Conservation (phyloP, 2,797 vertebrate genomes). For the Lates japonicus region DNA sequence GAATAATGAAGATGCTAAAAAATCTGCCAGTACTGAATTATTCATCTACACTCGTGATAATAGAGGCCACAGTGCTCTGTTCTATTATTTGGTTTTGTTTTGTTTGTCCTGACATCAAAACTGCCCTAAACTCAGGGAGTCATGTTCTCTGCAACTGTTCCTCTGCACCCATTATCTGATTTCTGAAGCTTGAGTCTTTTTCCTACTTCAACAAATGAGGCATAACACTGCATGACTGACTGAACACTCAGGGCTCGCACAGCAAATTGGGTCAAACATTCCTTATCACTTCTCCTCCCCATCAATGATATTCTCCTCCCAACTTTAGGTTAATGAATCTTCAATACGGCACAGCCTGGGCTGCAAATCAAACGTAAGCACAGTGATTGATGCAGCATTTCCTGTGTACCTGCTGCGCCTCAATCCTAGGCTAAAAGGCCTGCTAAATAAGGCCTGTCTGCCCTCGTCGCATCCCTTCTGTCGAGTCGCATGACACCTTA, state of each 20-base stretch:
- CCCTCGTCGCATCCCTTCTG: constrained; percentile 70
- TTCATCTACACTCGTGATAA: constrained; percentile 55
- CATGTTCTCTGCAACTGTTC: constrained; percentile 8
- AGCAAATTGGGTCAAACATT: constrained; percentile 67
- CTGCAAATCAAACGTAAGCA: constrained; percentile 69
- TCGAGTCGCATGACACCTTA: constrained; percentile 75
- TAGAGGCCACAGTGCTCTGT: constrained; percentile 25
- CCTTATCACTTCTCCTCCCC: constrained; percentile 55
- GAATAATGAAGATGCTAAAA: constrained; percentile 50
- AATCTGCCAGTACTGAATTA: constrained; percentile 61
- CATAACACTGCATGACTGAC: constrained; percentile 46
- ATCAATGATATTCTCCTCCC: constrained; percentile 63
- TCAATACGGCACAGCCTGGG: constrained; percentile 31
- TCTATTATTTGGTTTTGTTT: constrained; percentile 20
- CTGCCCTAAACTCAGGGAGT: constrained; percentile 32
- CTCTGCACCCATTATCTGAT: constrained; percentile 61
- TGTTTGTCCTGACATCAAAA: constrained; percentile 58
- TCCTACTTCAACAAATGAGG: constrained; percentile 56
- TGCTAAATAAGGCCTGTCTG: constrained; percentile 71
- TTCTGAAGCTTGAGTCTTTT: constrained; percentile 32
- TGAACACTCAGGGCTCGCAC: constrained; percentile 53
- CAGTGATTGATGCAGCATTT: constrained; percentile 66
- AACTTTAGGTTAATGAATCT: constrained; percentile 69
- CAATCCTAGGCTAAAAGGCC: constrained; percentile 64
- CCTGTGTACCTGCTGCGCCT: constrained; percentile 49